Conservation (phyloP, 2,797 vertebrate species). For the Odontamblyopus rebecca region DNA sequence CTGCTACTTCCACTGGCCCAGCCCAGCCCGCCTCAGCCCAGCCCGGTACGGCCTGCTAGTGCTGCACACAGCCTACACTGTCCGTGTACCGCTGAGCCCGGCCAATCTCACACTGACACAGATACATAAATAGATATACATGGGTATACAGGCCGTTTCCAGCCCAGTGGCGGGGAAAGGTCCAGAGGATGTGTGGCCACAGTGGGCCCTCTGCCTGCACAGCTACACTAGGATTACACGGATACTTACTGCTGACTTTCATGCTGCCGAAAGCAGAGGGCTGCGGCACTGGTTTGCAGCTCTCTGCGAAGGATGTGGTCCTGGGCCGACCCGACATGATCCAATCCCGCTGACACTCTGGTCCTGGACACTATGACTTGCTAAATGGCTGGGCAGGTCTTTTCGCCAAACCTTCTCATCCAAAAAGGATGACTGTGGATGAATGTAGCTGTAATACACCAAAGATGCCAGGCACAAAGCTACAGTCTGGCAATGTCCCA, state of each 20-base stretch:
- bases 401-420: conserved; percentile 66
- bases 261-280: conserved; percentile 98
- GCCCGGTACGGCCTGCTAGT: conserved; percentile 60
- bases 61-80: conserved; percentile 43
- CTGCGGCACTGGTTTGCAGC: conserved; percentile 98
- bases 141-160: conserved; percentile 21
- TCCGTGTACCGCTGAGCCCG: conserved; percentile 27
- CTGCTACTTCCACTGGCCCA: conserved; percentile 11
- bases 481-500: conserved; percentile 35
- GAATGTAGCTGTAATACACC: conserved; percentile 38
- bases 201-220: conserved; percentile 41
- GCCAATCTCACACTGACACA: conserved; percentile 49
- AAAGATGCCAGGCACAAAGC: conserved; percentile 37
- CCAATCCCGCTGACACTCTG: conserved; percentile 61
- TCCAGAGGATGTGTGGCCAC: conserved; percentile 18
- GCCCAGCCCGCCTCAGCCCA: conserved; percentile 19
- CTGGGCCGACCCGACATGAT: conserved; percentile 98
- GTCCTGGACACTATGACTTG: conserved; percentile 53
- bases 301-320: conserved; percentile 99
- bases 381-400: conserved; percentile 55
- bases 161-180: conserved; percentile 12
- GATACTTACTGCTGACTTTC: conserved; percentile 99
- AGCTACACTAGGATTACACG: conserved; percentile 28
- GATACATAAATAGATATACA: conserved; percentile 36
- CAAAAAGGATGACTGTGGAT: conserved; percentile 60